Base-by-base conservation (phyloP, 2,113 vertebrate genomes). In the Hydrolagus affinis region DNA sequence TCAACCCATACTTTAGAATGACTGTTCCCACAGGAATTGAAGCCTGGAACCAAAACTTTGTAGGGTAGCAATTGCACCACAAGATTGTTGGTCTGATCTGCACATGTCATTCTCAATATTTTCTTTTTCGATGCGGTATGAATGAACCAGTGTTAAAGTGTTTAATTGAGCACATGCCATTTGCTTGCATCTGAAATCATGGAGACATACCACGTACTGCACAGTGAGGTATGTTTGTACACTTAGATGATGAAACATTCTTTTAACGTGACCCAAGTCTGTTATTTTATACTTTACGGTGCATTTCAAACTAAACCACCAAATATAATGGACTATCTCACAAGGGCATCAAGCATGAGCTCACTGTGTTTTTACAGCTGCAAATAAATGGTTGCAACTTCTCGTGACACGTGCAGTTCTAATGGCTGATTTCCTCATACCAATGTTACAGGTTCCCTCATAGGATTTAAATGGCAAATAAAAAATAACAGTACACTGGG, bases 301-400 rank as follows among this genome's bases (percentile, higher is more conserved):
- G 25, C 28, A 68, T 25, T 68, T 44, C 44, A 44, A 83, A 66
- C 23, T 28, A 83, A 83, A 83, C 15, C 78, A 19, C 60, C 23
- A 60, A 17, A 66, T 30, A 68, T 30, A 68, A 66, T 1, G 78
- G 62, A 83, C 66, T 83, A 66, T 83, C 78, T 83, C 59, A 83
- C 60, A 32, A 9, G 23, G 23, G 23, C 78, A 66, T 62, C 66
- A 83, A 83, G 64, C 78, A 83, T 66, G 62, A 83, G 62, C 25
- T 83, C 28, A 17, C 60, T 10, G 10, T 83, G 78, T 83, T 83
- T 83, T 83, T 83, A 83, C 78, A 83, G 78, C 78, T 83, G 78
- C 66, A 83, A 68, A 19, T 83, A 30, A 83, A 83, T 66, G 78
- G 62, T 68, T n/a, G n/a, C 60, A 30, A 62, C 78, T 66, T 83